These are phyloP conservation scores for Okamejei kenojei DNA, from an alignment of 2,797 vertebrate genomes.

Conservation along the genomic window DNA sequence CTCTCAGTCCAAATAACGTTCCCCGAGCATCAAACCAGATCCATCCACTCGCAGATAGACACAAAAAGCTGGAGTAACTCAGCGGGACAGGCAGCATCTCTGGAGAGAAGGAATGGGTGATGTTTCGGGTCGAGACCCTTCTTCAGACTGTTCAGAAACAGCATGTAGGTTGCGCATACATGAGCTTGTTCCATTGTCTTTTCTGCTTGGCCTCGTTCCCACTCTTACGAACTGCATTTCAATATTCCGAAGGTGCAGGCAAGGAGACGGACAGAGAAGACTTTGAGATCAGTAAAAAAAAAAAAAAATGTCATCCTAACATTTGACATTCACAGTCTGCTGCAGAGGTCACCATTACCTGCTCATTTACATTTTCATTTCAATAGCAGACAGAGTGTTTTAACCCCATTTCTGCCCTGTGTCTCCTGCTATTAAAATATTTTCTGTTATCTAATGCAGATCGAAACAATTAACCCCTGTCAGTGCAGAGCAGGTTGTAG, in stretches of 20 bases:
- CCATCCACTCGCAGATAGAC: no score
- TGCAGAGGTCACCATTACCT: conserved; percentile 36
- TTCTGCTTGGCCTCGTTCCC: background rate
- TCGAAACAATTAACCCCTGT: background rate
- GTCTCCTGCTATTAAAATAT: background rate
- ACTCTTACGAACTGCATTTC: background rate
- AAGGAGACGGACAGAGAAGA: conserved; percentile 3
- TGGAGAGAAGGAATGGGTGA: no score
- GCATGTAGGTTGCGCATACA: background rate
- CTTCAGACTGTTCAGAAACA: no score
- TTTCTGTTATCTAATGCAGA: background rate
- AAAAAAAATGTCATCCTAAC: conserved; percentile 30
- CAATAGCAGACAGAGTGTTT: conserved; percentile 28
- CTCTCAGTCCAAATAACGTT: background rate
- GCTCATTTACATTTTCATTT: conserved; percentile 39
- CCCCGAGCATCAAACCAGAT: background rate
- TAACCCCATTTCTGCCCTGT: conserved; percentile 3
- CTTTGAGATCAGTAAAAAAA: background rate
- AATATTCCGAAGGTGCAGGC: conserved; percentile 4
- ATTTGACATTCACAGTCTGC: conserved; percentile 34
- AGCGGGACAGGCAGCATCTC: no score
- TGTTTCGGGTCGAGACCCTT: no score
- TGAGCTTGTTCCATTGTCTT: background rate
- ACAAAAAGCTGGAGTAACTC: no score
- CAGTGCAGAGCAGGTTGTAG: background rate